phyloP scores from a whole-genome alignment of 2,113 vertebrate species.

The Campylomormyrus tamandua region DNA sequence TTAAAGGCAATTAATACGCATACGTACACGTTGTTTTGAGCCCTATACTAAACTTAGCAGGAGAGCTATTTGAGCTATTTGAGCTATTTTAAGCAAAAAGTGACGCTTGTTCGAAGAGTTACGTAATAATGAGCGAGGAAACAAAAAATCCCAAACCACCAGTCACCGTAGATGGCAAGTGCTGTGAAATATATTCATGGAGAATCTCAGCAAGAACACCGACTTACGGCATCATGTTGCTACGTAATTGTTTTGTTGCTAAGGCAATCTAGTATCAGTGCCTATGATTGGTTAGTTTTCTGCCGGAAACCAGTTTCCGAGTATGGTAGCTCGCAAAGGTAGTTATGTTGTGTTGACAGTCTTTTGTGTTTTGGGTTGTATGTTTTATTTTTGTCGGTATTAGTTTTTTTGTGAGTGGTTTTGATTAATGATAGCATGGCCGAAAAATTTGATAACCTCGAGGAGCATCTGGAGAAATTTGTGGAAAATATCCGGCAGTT shows the following conservation, averaged over 20 bases:
- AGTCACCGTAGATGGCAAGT: background rate
- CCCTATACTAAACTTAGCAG: background rate
- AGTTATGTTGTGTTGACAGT: background rate
- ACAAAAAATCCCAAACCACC: background rate
- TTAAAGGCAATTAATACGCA: background rate
- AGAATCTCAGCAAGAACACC: background rate
- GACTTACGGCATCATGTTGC: conserved; percentile 19
- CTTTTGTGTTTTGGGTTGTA: background rate
- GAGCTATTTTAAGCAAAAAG: background rate
- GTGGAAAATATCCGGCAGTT: conserved; percentile 96
- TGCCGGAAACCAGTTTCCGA: conserved; percentile 45
- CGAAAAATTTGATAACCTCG: conserved; percentile 92
- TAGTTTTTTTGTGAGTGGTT: background rate
- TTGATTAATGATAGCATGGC: conserved; percentile 61
- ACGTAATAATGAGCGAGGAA: background rate
- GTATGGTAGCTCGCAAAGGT: background rate
- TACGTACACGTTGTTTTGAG: background rate
- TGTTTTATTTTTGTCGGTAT: conserved; percentile 23
- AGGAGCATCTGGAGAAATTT: conserved; percentile 96
- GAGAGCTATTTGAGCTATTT: background rate
- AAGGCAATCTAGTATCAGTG: conserved; percentile 16
- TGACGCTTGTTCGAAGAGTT: background rate
- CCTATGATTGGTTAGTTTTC: conserved; percentile 37
- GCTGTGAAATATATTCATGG: background rate
- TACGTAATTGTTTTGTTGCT: conserved; percentile 27